A percentile compares a stretch with the other conserved stretches of the same genome.
Evolutionary conservation across 2,888 invertebrate genomes (phyloP).

Genomic region (Tiliacea aurago): DNA sequence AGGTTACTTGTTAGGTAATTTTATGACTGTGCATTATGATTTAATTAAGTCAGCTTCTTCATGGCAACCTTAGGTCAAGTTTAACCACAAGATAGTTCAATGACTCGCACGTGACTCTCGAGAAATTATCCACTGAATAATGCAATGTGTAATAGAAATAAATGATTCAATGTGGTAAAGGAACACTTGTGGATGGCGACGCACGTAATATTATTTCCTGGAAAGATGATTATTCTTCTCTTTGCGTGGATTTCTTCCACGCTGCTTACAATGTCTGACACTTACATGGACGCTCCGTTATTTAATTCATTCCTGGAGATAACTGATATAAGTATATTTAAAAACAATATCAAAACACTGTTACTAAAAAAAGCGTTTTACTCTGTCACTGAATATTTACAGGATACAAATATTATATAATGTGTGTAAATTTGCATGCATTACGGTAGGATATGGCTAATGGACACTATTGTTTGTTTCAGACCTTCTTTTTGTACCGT

Average conservation of each 20-base stretch:
- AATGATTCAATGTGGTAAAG: slow-evolving; percentile 9
- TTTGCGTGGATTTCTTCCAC: not conserved
- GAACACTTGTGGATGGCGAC: slow-evolving; percentile 1
- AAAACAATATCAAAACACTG: no score
- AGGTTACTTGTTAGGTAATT: not conserved
- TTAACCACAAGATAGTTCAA: slow-evolving; percentile 7
- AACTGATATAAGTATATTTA: no score
- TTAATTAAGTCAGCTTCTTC: not conserved
- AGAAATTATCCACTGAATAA: slow-evolving; percentile 33
- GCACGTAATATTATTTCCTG: not conserved
- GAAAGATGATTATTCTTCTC: not conserved
- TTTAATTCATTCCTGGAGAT: no score
- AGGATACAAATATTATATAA: no score
- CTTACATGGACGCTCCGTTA: not conserved
- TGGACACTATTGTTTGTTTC: no score
- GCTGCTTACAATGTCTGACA: not conserved
- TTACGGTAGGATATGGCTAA: no score
- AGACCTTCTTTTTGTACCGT: no score
- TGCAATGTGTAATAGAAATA: slow-evolving; percentile 26
- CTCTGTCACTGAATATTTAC: no score
- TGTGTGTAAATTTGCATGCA: no score
- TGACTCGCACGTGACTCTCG: slow-evolving; percentile 15
- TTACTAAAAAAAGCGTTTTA: no score
- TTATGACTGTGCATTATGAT: not conserved
- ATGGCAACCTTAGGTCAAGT: not conserved